Base-by-base conservation (phyloP, 2,113 vertebrate genomes). In the Cyanistes caeruleus region DNA sequence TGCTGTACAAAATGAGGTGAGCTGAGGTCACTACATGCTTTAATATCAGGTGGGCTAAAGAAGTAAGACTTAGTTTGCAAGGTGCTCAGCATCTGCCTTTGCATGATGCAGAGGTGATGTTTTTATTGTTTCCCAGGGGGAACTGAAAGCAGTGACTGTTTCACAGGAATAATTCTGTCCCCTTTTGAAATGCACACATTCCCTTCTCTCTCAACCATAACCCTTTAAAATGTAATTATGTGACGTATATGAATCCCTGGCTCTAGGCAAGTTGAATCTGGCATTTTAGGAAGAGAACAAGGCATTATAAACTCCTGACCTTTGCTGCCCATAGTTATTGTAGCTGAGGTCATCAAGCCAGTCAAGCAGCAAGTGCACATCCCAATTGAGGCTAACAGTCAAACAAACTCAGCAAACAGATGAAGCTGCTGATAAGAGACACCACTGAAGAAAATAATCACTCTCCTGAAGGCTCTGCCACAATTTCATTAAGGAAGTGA, bases 401-500 rank as follows among this genome's bases (percentile, higher is more conserved):
- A 94, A 75, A 90, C 43, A 80, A 73, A 89, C 55, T 84, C 63
- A 89, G 56, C 55, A 56, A 95, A n/a, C 7, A 46, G 76, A 85
- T 46, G 53, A 93, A 87, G 27, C 31, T 53, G 19, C 74, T 63
- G 59, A 92, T 84, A 84, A 79, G 74, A 76, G 33, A 53, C 23
- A 19, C 49, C 39, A 60, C 62, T 39, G 35, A 87, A 89, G 69
- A 81, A 89, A 85, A 94, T 48, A 91, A 63, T 30, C 14, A 3
- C 31, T 92, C 11, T 89, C 87, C 72, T 59, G 27, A 70, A 95
- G 87, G 33, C 46, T 94, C 78, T 92, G 44, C 30, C 48, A 81
- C 74, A 67, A 49, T 93, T 97, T 96, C 70, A 59, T 91, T 95
- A 84, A 49, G 63, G 52, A 63, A 88, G 31, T 77, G 95, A 95